These are phyloP conservation scores for Herpailurus yagouaroundi DNA, from an alignment of 2,113 vertebrate genomes.

Conservation along the genomic window DNA sequence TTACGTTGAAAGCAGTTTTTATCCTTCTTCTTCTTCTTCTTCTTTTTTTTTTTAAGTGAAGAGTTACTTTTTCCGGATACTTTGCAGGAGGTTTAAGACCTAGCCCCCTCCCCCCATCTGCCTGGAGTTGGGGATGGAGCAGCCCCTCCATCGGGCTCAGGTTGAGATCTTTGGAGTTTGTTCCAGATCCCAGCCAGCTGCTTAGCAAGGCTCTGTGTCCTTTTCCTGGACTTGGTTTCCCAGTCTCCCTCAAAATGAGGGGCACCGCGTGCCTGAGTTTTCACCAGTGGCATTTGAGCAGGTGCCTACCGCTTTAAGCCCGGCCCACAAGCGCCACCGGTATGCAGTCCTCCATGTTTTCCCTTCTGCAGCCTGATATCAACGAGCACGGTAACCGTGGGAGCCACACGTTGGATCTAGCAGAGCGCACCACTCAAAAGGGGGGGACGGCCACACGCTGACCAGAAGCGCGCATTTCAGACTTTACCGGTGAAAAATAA, in stretches of 20 bases:
- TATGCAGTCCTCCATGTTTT: background rate
- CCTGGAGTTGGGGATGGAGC: background rate
- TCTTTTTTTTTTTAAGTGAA: background rate
- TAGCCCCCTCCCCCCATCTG: background rate
- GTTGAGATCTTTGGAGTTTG: background rate
- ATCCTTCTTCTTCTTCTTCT: background rate
- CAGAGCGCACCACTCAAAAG: background rate
- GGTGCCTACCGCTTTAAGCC: background rate
- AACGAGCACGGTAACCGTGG: background rate
- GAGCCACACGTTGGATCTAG: background rate
- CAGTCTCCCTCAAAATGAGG: background rate
- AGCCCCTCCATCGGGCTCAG: background rate
- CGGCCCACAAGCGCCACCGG: background rate
- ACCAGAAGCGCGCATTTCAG: background rate
- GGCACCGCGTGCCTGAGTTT: background rate
- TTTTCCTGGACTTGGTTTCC: background rate
- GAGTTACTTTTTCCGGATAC: background rate
- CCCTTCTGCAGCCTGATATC: background rate
- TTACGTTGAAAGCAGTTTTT: background rate
- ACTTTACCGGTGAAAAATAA: background rate
- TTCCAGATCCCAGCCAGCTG: background rate
- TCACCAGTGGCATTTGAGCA: background rate
- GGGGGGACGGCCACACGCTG: background rate
- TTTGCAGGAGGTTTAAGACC: background rate
- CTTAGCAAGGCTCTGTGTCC: background rate